Conservation (phyloP, 2,888 invertebrate species). For the Caenorhabditis drosophilae region DNA sequence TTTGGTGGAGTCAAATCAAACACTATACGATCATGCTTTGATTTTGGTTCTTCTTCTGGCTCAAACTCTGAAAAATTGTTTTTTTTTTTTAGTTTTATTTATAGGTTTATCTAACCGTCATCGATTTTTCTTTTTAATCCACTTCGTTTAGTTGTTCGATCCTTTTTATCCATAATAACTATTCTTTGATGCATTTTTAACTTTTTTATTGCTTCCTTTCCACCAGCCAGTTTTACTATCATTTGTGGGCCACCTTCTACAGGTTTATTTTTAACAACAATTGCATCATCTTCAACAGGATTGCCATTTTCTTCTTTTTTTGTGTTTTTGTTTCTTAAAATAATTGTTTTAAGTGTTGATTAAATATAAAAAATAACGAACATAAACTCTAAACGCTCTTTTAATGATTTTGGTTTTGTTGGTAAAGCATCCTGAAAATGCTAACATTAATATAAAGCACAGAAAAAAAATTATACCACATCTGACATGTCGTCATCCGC, state of each 20-base stretch:
- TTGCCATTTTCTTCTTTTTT: constrained; percentile 2
- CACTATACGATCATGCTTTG: constrained; percentile 29
- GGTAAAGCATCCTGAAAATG: constrained; percentile 27
- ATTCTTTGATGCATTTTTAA: constrained; percentile 25
- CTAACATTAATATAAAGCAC: not conserved
- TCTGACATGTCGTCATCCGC: constrained; percentile 32
- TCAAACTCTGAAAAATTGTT: constrained; percentile 2
- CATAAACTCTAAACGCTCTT: not conserved
- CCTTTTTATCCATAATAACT: constrained; percentile 13
- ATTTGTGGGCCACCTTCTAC: constrained; percentile 24
- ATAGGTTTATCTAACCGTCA: not conserved
- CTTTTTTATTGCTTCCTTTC: constrained; percentile 31
- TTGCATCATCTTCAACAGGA: constrained; percentile 11
- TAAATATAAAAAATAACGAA: not conserved
- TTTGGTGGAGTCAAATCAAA: constrained; percentile 19
- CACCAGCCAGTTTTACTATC: constrained; percentile 32
- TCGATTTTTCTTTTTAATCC: constrained; percentile 1
- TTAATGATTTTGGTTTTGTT: constrained; percentile 5
- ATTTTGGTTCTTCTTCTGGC: constrained; percentile 13
- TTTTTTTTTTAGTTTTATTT: not conserved
- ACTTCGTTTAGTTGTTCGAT: not conserved
- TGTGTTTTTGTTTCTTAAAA: not conserved
- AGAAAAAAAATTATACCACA: constrained; percentile 5
- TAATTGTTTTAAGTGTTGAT: too few relatives aligned
- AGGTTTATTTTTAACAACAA: constrained; percentile 13